Evolutionary conservation across 2,113 vertebrate species (phyloP), one percentile per base, ranked within the genome.

Genomic region (Corythoichthys intestinalis): DNA sequence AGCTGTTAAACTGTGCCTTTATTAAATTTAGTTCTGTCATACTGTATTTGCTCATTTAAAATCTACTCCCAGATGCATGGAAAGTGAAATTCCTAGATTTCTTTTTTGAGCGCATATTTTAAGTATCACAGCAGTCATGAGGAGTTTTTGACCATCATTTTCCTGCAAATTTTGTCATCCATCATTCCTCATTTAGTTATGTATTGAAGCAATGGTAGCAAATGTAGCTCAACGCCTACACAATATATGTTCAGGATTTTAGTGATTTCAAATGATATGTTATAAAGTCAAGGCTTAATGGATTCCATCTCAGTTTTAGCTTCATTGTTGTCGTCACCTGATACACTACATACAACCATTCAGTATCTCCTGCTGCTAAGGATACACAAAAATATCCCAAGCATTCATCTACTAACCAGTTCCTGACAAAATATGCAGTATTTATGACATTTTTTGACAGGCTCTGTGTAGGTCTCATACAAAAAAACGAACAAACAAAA

Each of bases 231-330:
- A 76, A 78, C 78, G 80, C 85, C 72, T 79, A 85, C 47, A 48
- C 14, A 48, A 10, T 77, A 86, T 82, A 82, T 77, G 83, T 76
- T 78, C 83, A 80, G 83, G 81, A 65, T 84, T 85, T 82, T 28
- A 28, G 80, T 65, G 67, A 70, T 83, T 84, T 85, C 65, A 70
- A 68, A 75, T 66, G 77, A 57, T 59, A 80, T 87, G 82, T 87
- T 86, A 79, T 82, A 83, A 85, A 74, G 76, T 38, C 67, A 75
- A 78, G 73, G 76, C 73, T 84, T 87, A 84, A 84, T 83, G 83
- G 80, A 79, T 87, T 87, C 83, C 72, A 79, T 77, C 74, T 82
- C 81, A 73, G 80, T 67, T 39, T 83, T 76, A 79, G 81, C 78
- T 71, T 76, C 82, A 82, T 72, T 79, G 72, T 70, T 67, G 66